Conservation (phyloP, 2,888 invertebrate species). For the Eudemis profundana region DNA sequence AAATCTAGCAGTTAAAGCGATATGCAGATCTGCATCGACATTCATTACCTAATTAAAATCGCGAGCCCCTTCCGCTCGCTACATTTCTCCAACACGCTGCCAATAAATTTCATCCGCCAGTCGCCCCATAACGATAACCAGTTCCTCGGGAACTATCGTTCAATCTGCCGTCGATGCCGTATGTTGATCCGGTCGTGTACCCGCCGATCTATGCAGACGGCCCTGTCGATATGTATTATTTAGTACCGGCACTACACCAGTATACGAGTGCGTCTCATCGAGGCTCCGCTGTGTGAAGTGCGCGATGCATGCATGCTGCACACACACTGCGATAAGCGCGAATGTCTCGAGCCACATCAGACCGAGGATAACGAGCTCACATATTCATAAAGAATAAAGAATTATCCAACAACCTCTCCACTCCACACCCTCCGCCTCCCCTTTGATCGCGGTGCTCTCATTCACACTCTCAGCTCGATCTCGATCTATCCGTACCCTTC, state of each 20-base stretch:
- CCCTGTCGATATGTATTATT: conserved; percentile 84
- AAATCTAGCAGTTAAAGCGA: conserved; percentile 83
- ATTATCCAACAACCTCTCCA: conserved; percentile 78
- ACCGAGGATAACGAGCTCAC: conserved; percentile 82
- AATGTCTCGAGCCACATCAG: conserved; percentile 73
- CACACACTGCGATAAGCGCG: conserved; percentile 63
- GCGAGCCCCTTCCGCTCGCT: conserved; percentile 85
- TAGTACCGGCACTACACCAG: conserved; percentile 78
- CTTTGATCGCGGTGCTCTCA: conserved; percentile 79
- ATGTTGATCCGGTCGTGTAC: conserved; percentile 85
- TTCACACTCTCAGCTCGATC: conserved; percentile 81
- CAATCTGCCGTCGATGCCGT: conserved; percentile 85
- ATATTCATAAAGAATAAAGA: conserved; percentile 86
- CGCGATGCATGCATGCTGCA: conserved; percentile 53
- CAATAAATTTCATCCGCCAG: conserved; percentile 85
- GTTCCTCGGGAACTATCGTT: conserved; percentile 86
- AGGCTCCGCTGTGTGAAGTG: conserved; percentile 50
- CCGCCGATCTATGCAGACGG: conserved; percentile 81
- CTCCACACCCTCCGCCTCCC: conserved; percentile 66
- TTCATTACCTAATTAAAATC: conserved; percentile 86
- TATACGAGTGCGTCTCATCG: conserved; percentile 61
- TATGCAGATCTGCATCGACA: conserved; percentile 85
- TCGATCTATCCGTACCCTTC: conserved; percentile 82
- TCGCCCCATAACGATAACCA: conserved; percentile 85
- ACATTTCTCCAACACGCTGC: conserved; percentile 84